Base-by-base conservation (phyloP, 1,140 invertebrate species). In the Lucilia sericata region DNA sequence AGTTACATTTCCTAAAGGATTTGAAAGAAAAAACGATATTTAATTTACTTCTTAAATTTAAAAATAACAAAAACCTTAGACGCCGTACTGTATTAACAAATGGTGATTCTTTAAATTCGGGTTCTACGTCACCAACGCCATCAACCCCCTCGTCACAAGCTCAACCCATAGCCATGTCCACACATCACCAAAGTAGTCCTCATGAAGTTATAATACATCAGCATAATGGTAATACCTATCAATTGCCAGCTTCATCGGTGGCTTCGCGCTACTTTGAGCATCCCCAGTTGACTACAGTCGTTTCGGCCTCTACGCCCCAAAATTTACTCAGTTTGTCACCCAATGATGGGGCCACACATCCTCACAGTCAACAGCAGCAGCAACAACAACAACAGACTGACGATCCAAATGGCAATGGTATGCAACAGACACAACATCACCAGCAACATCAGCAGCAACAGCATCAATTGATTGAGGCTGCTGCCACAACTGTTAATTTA, bases 11-110 rank as follows among this genome's bases (percentile, higher is more conserved):
- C n/a, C 10, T 42, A 0, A 42, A 10, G 42, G 42, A 70, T 70
- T 19, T 17, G 17, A 21, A 55, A 13, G 51, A 55, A 55, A 42
- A 10, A 55, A n/a, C n/a, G 1, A 49, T 55, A 55, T 14, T 55
- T 14, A 55, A 55, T 30, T 25, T 10, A 21, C 70, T 74, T 25
- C 10, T 74, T 13, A 36, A 36, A 76, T 36, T 65, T 65, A 82
- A 65, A 34, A 82, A 82, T 80, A 51, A 80, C 76, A 21, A 70
- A 21, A 12, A 19, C n/a, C 12, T 65, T 83, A 85, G 84, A 49
- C 83, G 85, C 81, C 85, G 85, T 34, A 84, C 85, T 7, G 85
- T 85, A 0, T 25, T 85, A 49, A 85, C 84, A 65, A 85, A 83
- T 81, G 83, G 83, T 21, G 84, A 85, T 82, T 74, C 82, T 21